These are phyloP conservation scores for Cloeon dipterum DNA, from an alignment of 2,888 invertebrate genomes.

Conservation along the genomic window DNA sequence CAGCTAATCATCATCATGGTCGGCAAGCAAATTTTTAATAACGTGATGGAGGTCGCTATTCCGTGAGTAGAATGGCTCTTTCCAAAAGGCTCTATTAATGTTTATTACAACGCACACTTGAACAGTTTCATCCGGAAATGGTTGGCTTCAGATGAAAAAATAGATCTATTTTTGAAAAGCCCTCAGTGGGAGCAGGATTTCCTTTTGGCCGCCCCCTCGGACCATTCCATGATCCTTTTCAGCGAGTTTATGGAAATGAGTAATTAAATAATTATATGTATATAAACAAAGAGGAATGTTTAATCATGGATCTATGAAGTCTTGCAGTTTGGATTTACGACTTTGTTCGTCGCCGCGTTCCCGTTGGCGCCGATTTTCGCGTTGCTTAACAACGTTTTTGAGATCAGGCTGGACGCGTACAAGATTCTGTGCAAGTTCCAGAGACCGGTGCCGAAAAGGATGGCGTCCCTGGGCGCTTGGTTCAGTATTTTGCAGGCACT, in stretches of 20 bases:
- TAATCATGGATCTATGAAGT: constrained; percentile 18
- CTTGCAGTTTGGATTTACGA: constrained; percentile 39
- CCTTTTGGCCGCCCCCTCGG: too few relatives aligned
- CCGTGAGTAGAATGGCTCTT: constrained; percentile 21
- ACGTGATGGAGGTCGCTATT: constrained; percentile 22
- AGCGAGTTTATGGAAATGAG: too few relatives aligned
- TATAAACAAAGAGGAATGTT: not conserved
- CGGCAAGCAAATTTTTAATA: constrained; percentile 27
- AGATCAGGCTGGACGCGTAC: constrained; percentile 18
- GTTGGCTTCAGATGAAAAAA: not conserved
- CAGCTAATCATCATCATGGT: constrained; percentile 30
- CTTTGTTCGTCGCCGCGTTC: constrained; percentile 38
- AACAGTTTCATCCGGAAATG: constrained; percentile 1
- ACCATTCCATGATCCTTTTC: too few relatives aligned
- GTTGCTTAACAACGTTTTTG: constrained; percentile 34
- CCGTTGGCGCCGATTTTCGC: constrained; percentile 40
- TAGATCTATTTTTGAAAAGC: too few relatives aligned
- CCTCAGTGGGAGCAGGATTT: too few relatives aligned
- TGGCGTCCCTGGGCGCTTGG: constrained; percentile 6
- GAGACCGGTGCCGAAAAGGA: constrained; percentile 5
- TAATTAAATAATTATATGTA: not conserved
- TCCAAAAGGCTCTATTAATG: too few relatives aligned
- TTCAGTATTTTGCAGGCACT: constrained; percentile 5
- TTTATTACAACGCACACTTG: too few relatives aligned
- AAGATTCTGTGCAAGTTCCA: constrained; percentile 5